These are phyloP conservation scores for Laodelphax striatellus DNA, from an alignment of 1,140 invertebrate genomes.

Conservation along the genomic window DNA sequence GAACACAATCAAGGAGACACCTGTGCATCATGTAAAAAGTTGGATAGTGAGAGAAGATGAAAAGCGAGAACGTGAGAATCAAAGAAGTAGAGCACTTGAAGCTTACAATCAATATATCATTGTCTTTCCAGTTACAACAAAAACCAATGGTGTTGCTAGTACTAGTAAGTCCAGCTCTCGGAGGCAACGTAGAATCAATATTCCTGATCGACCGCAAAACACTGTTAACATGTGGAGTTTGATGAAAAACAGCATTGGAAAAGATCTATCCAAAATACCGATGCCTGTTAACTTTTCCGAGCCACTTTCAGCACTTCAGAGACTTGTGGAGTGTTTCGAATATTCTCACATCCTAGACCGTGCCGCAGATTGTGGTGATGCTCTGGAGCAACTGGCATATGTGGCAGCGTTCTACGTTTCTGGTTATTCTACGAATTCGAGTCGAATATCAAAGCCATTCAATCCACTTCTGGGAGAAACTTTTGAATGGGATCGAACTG, in stretches of 20 bases:
- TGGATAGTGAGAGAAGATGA: no score
- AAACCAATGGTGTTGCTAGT: no score
- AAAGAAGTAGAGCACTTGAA: no score
- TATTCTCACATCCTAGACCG: slow-evolving; percentile 85
- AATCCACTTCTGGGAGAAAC: slow-evolving; percentile 88
- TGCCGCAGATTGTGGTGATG: slow-evolving; percentile 26
- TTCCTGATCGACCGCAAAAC: slow-evolving; percentile 88
- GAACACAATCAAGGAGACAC: no score
- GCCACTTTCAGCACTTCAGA: slow-evolving; percentile 93
- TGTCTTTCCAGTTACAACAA: no score
- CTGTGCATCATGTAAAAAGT: no score
- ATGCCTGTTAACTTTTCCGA: slow-evolving; percentile 99
- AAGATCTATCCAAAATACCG: slow-evolving; percentile 96
- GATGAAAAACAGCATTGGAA: slow-evolving; percentile 99
- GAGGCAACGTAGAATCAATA: slow-evolving; percentile 46
- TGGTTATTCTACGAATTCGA: slow-evolving; percentile 81
- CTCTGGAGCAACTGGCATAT: slow-evolving; percentile 84
- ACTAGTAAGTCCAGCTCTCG: no score
- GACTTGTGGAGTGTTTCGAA: slow-evolving; percentile 95
- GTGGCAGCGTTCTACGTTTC: slow-evolving; percentile 94
- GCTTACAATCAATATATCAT: no score
- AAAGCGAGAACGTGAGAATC: no score
- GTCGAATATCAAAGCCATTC: slow-evolving; percentile 65
- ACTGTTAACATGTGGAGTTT: slow-evolving; percentile 95
- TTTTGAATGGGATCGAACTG: slow-evolving; percentile 88